phyloP scores from a whole-genome alignment of 2,113 vertebrate species.

The Rhinichthys klamathensis region DNA sequence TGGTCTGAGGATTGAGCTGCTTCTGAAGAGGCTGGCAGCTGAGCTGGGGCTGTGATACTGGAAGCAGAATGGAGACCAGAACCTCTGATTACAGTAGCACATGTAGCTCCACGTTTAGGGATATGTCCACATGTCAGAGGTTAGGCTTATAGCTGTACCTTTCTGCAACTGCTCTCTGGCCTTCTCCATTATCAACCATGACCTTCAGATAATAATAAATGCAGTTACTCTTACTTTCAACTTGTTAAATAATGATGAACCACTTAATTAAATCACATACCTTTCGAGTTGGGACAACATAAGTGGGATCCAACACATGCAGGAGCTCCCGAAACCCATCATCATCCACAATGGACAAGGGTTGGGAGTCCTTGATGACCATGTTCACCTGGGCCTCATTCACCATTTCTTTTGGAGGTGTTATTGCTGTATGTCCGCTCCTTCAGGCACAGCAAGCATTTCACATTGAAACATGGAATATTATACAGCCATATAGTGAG shows the following conservation, averaged over 20 bases:
- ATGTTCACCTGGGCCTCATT: not conserved
- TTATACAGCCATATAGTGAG: not conserved
- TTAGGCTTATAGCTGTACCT: no score
- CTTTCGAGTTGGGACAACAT: not conserved
- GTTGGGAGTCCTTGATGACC: not conserved
- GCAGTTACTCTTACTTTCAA: no score
- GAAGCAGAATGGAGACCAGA: no score
- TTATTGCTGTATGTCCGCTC: not conserved
- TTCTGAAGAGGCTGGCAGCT: no score
- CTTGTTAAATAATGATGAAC: not conserved
- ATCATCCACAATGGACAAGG: not conserved
- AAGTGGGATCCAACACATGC: not conserved
- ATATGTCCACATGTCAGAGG: no score
- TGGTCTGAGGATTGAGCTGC: no score
- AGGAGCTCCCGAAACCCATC: not conserved
- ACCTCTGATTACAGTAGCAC: not conserved
- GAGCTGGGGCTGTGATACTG: no score
- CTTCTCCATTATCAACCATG: no score
- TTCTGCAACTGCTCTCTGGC: no score
- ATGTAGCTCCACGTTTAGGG: no score
- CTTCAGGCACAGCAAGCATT: not conserved
- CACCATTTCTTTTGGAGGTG: not conserved
- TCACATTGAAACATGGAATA: not conserved
- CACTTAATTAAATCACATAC: constrained; percentile 1
- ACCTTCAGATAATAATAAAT: no score